Conservation (phyloP, 2,113 vertebrate genomes). For the Anolis sagrei region DNA sequence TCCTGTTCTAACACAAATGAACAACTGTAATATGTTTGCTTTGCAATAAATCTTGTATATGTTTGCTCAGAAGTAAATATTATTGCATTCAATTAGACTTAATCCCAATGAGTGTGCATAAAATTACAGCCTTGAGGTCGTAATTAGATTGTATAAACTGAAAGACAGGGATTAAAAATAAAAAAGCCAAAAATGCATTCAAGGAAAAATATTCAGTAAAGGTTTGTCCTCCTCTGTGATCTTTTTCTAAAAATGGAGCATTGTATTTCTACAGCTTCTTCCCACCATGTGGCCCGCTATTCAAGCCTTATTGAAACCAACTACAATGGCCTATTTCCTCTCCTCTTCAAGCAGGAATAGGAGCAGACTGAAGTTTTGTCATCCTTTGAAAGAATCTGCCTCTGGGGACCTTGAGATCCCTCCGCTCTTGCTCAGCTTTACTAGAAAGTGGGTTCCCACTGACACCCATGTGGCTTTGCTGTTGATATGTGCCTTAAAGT, state of each 20-base stretch:
- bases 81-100: neutral
- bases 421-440: neutral
- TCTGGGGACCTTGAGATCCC: neutral
- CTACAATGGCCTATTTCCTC: neutral
- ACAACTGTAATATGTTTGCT: constrained; percentile 60
- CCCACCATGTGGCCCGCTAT: neutral
- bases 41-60: neutral
- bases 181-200: neutral
- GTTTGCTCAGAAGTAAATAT: neutral
- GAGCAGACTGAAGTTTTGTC: neutral
- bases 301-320: neutral
- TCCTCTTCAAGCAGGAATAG: neutral
- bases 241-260: neutral
- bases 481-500: no score
- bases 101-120: neutral
- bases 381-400: neutral
- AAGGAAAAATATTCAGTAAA: neutral
- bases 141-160: constrained; percentile 41
- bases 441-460: neutral
- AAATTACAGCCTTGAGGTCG: constrained; percentile 23
- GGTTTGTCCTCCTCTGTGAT: neutral
- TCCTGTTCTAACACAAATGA: constrained; percentile 4
- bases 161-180: neutral
- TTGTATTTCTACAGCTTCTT: neutral
- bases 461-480: neutral